A percentile compares a stretch with the other conserved stretches of the same genome.
phyloP scores from a whole-genome alignment of 2,888 invertebrate species.

The Amblyjoppa fuscipennis region DNA sequence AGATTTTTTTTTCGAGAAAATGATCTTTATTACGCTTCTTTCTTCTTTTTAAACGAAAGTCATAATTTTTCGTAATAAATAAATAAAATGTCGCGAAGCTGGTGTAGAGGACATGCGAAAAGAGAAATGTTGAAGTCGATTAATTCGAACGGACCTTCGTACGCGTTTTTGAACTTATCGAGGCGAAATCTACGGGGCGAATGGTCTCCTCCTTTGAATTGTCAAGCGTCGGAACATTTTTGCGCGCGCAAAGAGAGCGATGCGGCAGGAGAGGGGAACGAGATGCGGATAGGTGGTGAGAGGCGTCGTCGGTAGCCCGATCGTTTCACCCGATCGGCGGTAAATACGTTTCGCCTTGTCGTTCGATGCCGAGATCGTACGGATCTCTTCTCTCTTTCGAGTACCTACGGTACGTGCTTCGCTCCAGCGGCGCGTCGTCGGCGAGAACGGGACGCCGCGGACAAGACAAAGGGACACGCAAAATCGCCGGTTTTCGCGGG shows the following conservation, averaged over 20 bases:
- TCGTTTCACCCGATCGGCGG: constrained; percentile 75
- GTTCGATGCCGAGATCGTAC: constrained; percentile 56
- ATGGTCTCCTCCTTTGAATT: constrained; percentile 52
- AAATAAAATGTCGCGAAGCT: not conserved
- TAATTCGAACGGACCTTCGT: not conserved
- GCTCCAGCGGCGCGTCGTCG: constrained; percentile 25
- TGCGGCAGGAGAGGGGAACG: constrained; percentile 6
- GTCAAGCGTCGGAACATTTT: constrained; percentile 57
- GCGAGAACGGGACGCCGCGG: constrained; percentile 61
- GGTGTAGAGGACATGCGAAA: not conserved
- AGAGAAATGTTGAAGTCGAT: not conserved
- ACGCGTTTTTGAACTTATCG: constrained; percentile 6
- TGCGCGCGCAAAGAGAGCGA: constrained; percentile 8
- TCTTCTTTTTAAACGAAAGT: not conserved
- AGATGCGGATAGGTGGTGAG: constrained; percentile 68
- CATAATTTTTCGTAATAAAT: not conserved
- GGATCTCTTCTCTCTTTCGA: constrained; percentile 40
- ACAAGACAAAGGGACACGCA: constrained; percentile 77
- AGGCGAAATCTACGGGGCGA: not conserved
- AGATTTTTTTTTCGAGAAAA: no score
- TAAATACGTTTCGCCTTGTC: constrained; percentile 64
- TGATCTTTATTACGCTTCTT: no score
- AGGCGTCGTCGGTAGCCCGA: constrained; percentile 72
- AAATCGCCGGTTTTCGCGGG: constrained; percentile 60
- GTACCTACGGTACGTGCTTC: constrained; percentile 1